Conservation (phyloP, 2,888 invertebrate species). For the Furcula furcula region DNA sequence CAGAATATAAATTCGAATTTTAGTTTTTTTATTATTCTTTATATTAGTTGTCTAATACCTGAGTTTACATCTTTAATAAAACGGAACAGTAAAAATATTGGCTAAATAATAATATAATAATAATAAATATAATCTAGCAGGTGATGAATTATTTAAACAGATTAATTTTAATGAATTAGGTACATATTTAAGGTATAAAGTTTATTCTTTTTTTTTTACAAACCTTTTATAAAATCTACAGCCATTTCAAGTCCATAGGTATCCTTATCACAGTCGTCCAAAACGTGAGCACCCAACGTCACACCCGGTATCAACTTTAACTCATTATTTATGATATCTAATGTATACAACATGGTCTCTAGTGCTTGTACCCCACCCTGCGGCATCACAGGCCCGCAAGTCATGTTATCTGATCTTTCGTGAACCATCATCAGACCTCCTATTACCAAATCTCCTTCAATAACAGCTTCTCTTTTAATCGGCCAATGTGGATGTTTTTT, state of each 20-base stretch:
- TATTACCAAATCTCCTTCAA: slow-evolving; percentile 93
- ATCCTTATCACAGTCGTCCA: slow-evolving; percentile 98
- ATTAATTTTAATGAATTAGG: too few species aligned
- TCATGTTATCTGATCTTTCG: slow-evolving; percentile 92
- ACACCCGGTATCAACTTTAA: slow-evolving; percentile 87
- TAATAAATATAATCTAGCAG: too few species aligned
- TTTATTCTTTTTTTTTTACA: too few species aligned
- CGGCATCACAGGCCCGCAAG: slow-evolving; percentile 96
- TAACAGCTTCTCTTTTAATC: slow-evolving; percentile 91
- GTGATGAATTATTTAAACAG: too few species aligned
- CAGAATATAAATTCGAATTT: too few species aligned
- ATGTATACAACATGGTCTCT: slow-evolving; percentile 95
- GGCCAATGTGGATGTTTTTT: slow-evolving; percentile 85
- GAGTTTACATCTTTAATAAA: too few species aligned
- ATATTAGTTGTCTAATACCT: too few species aligned
- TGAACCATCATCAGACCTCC: slow-evolving; percentile 97
- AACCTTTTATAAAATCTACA: slow-evolving; percentile 98
- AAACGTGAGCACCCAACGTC: slow-evolving; percentile 91
- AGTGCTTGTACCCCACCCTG: slow-evolving; percentile 95
- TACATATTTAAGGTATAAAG: too few species aligned
- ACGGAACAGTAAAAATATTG: too few species aligned
- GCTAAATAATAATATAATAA: too few species aligned
- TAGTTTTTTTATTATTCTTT: too few species aligned
- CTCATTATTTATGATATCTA: slow-evolving; percentile 89
- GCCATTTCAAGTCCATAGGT: slow-evolving; percentile 98